Conservation (phyloP, 2,113 vertebrate genomes). For the Guaruba guarouba region DNA sequence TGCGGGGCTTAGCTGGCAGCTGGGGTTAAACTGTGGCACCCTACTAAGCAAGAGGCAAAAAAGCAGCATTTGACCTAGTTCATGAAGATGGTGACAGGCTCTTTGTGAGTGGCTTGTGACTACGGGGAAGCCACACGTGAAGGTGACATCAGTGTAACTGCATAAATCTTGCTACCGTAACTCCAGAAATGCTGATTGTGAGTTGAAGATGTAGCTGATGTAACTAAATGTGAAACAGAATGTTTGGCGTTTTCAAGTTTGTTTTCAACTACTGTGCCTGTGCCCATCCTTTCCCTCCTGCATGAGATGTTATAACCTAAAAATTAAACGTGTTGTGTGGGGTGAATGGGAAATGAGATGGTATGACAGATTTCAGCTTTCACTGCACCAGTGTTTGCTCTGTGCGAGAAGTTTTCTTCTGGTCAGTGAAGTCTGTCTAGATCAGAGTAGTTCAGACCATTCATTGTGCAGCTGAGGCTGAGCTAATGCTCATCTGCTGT, state of each 20-base stretch:
- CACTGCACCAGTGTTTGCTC: rapidly evolving
- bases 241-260: not conserved
- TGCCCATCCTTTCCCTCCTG: not conserved
- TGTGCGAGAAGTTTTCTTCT: not conserved
- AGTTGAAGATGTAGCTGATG: not conserved
- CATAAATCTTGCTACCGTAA: not conserved
- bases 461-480: not conserved
- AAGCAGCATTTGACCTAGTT: not conserved
- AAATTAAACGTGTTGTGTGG: not conserved
- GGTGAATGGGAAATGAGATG: not conserved
- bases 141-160: not conserved
- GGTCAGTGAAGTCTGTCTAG: not conserved
- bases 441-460: not conserved
- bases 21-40: not conserved
- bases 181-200: not conserved
- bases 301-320: not conserved
- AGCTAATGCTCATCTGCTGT: not conserved
- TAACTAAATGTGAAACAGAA: not conserved
- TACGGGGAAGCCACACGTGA: not conserved
- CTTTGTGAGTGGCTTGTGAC: not conserved
- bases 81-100: not conserved
- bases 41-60: not conserved
- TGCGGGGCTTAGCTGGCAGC: not conserved
- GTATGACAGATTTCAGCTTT: not conserved
- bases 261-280: not conserved